A percentile compares a stretch with the other conserved stretches of the same genome.
Conservation (phyloP, 2,888 invertebrate genomes). For the Onchidella celtica region DNA sequence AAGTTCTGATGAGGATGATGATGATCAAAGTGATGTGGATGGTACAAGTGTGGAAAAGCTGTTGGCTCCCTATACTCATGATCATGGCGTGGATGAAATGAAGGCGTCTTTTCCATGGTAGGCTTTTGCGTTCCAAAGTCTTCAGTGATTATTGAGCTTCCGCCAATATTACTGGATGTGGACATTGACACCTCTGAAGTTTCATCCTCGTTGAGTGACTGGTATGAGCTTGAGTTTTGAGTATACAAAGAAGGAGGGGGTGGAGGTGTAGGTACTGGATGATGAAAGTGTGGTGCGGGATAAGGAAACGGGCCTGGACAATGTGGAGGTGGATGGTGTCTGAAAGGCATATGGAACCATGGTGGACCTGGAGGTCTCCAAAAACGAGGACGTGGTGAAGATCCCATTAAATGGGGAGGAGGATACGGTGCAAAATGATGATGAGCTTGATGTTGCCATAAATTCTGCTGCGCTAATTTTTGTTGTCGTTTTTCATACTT, state of each 20-base stretch:
- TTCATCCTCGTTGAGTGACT: not conserved
- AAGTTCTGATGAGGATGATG: conserved; percentile 11
- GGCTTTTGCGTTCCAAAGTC: not conserved
- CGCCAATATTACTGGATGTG: not conserved
- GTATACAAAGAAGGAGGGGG: conserved; percentile 8
- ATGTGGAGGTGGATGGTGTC: conserved; percentile 16
- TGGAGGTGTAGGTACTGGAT: not conserved
- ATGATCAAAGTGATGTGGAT: not conserved
- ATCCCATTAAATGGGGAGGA: not conserved
- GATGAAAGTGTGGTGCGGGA: not conserved
- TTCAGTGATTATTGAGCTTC: not conserved
- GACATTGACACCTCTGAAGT: not conserved
- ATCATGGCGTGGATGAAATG: conserved; percentile 28
- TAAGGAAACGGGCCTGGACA: conserved; percentile 22
- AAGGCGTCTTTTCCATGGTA: not conserved
- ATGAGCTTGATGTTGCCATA: not conserved
- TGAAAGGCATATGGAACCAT: conserved; percentile 55
- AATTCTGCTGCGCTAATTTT: not conserved
- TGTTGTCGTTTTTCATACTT: conserved; percentile 40
- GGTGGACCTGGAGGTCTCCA: conserved; percentile 39
- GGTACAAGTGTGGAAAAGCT: not conserved
- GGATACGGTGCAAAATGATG: conserved; percentile 23
- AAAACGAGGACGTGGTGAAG: not conserved
- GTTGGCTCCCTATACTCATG: conserved; percentile 29
- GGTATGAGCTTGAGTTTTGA: not conserved